Evolutionary conservation across 2,888 invertebrate species (phyloP).

Genomic region (Cerastis rubricosa): DNA sequence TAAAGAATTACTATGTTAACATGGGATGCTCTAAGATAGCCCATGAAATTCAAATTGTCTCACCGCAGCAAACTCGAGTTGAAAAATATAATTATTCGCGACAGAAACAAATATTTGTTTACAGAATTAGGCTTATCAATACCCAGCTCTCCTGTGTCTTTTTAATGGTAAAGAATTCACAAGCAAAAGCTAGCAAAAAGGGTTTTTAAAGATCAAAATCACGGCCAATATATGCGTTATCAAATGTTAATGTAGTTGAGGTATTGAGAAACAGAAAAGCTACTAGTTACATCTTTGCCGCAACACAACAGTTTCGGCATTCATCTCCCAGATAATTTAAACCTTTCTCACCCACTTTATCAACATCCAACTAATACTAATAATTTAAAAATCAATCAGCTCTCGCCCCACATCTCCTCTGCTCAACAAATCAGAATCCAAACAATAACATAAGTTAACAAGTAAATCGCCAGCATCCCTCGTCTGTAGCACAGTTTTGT

Average conservation of each 20-base stretch:
- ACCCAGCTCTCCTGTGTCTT: too few relatives aligned
- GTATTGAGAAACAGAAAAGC: neutral
- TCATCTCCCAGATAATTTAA: neutral
- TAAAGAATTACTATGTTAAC: too few relatives aligned
- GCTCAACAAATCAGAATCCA: slow-evolving; percentile 32
- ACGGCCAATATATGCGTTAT: neutral
- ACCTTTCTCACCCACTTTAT: neutral
- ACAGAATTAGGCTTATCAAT: too few relatives aligned
- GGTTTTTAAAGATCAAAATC: too few relatives aligned
- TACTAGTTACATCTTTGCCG: neutral
- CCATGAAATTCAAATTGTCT: too few relatives aligned
- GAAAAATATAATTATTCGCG: too few relatives aligned
- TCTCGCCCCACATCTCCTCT: neutral
- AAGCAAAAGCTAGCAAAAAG: too few relatives aligned
- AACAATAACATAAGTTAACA: slow-evolving; percentile 46
- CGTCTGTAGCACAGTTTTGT: slow-evolving; percentile 60
- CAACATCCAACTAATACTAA: neutral
- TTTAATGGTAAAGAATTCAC: too few relatives aligned
- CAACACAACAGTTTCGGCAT: neutral
- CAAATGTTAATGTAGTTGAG: neutral
- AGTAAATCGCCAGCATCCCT: slow-evolving; percentile 61
- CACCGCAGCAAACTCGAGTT: too few relatives aligned
- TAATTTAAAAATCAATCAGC: neutral
- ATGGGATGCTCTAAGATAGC: too few relatives aligned
- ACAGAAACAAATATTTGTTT: too few relatives aligned